Percentiles rank a stretch among this genome's conserved stretches.
Evolutionary conservation across 2,888 invertebrate species (phyloP).

Genomic region (Chloromyia formosa): DNA sequence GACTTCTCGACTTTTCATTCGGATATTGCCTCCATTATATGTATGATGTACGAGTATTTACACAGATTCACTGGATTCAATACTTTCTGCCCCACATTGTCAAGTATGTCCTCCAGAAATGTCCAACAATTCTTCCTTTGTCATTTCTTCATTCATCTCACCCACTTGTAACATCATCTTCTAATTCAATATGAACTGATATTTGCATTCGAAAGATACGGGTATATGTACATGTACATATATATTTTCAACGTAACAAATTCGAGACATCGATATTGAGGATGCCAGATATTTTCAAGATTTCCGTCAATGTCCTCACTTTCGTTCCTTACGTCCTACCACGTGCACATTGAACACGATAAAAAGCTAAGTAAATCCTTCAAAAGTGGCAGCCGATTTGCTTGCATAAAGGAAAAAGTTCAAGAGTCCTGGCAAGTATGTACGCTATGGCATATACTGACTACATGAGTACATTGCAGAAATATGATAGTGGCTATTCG

Average conservation of each 20-base stretch:
- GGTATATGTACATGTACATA: too few relatives aligned
- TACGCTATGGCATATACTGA: background rate
- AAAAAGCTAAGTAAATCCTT: constrained; percentile 29
- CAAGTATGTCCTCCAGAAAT: too few relatives aligned
- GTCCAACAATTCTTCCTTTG: too few relatives aligned
- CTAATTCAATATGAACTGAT: background rate
- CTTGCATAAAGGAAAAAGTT: background rate
- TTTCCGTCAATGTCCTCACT: constrained; percentile 9
- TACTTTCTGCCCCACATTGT: too few relatives aligned
- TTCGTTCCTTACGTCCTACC: background rate
- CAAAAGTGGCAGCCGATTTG: background rate
- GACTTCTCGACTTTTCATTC: too few relatives aligned
- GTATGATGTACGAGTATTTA: too few relatives aligned
- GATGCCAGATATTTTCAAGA: constrained; percentile 22
- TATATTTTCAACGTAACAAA: too few relatives aligned
- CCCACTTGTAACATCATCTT: background rate
- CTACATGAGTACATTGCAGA: background rate
- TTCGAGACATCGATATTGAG: constrained; percentile 6
- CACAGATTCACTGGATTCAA: too few relatives aligned
- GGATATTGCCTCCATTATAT: too few relatives aligned
- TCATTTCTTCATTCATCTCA: too few relatives aligned
- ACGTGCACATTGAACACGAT: background rate
- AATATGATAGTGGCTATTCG: constrained; percentile 23
- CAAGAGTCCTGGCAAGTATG: background rate
- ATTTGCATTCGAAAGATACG: constrained; percentile 30